Evolutionary conservation across 2,113 vertebrate species (phyloP).

Genomic region (Hippoglossus stenolepis): DNA sequence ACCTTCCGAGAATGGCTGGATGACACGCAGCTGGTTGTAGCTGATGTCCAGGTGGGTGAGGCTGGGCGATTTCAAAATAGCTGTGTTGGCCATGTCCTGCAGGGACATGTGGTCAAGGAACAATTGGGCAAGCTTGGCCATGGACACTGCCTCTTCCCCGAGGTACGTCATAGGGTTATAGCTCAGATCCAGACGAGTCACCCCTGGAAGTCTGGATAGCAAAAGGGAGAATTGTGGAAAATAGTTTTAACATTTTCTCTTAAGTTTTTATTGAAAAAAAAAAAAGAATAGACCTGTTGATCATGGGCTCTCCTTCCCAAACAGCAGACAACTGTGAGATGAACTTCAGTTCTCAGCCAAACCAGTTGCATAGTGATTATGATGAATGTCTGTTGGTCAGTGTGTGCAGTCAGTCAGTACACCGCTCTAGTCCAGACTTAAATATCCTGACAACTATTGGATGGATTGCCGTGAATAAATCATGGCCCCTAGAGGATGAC

Average conservation of each 20-base stretch:
- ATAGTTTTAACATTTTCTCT: neutral
- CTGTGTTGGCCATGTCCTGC: constrained; percentile 87
- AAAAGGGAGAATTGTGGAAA: neutral
- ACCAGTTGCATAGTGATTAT: too few relatives aligned
- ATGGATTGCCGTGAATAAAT: too few relatives aligned
- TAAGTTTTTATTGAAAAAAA: neutral
- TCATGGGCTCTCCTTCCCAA: too few relatives aligned
- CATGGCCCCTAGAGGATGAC: too few relatives aligned
- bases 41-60: constrained; percentile 88
- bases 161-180: constrained; percentile 93
- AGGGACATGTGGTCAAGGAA: constrained; percentile 89
- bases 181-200: constrained; percentile 87
- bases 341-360: too few relatives aligned
- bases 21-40: constrained; percentile 87
- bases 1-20: constrained; percentile 85
- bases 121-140: constrained; percentile 89
- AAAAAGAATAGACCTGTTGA: neutral
- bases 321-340: too few relatives aligned
- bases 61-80: constrained; percentile 84
- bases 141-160: constrained; percentile 87
- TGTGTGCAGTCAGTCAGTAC: too few relatives aligned
- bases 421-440: too few relatives aligned
- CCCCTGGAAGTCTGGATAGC: constrained; percentile 77
- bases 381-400: too few relatives aligned
- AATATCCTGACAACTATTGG: too few relatives aligned